phyloP scores from a whole-genome alignment of 1,140 invertebrate genomes.

The Fopius arisanus region DNA sequence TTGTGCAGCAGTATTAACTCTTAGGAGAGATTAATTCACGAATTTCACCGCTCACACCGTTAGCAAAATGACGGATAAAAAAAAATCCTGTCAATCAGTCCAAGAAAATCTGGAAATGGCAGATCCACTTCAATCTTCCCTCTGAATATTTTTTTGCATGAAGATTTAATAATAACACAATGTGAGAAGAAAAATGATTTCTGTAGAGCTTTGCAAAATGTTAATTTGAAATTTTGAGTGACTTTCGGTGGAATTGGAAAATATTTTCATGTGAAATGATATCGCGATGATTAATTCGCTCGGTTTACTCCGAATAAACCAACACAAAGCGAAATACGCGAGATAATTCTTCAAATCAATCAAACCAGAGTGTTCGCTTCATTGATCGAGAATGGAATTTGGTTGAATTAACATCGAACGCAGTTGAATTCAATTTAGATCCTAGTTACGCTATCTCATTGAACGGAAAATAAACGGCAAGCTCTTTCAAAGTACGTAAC shows the following conservation, averaged over 20 bases:
- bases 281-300: background rate
- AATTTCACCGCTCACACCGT: conserved; percentile 10
- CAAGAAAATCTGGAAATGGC: no score
- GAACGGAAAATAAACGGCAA: conserved; percentile 24
- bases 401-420: conserved; percentile 30
- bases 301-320: background rate
- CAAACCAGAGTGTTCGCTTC: conserved; percentile 8
- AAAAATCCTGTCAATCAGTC: no score
- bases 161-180: no score
- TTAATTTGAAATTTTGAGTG: no score
- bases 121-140: no score
- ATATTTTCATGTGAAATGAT: no score
- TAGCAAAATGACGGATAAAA: no score
- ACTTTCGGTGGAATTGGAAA: no score
- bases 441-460: conserved; percentile 23
- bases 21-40: conserved; percentile 36
- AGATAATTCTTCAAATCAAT: conserved; percentile 18
- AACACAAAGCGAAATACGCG: background rate
- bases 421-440: conserved; percentile 29
- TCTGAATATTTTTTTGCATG: no score
- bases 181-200: no score
- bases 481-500: background rate
- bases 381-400: conserved; percentile 20
- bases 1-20: conserved; percentile 33
- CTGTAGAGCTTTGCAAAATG: no score